Evolutionary conservation across 2,113 vertebrate species (phyloP).

Genomic region (Chaenocephalus aceratus): DNA sequence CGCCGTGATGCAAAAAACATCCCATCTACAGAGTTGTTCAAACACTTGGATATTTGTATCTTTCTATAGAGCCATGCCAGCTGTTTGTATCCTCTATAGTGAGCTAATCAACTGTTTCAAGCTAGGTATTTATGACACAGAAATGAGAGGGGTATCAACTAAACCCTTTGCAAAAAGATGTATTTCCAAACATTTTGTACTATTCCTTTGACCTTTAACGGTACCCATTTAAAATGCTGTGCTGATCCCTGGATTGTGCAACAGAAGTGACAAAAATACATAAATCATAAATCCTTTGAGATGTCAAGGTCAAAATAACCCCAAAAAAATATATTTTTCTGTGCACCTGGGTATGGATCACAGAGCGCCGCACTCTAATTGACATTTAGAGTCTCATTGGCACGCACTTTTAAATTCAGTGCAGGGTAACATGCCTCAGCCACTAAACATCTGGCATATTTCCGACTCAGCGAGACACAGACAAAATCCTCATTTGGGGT

Average conservation of each 20-base stretch:
- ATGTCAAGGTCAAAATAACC: conserved; percentile 57
- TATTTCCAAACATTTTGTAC: not conserved
- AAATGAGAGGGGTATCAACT: not conserved
- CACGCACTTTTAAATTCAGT: conserved; percentile 32
- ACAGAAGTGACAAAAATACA: conserved; percentile 9
- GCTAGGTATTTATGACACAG: not conserved
- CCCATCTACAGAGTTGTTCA: no score
- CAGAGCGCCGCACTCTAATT: conserved; percentile 42
- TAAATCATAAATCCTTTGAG: conserved; percentile 26
- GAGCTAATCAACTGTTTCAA: not conserved
- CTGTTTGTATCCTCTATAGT: not conserved
- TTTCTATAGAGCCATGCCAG: not conserved
- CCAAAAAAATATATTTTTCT: not conserved
- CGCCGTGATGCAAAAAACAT: no score
- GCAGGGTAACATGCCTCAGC: conserved; percentile 45
- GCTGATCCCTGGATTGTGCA: conserved; percentile 32
- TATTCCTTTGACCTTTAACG: conserved; percentile 11
- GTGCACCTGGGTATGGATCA: conserved; percentile 32
- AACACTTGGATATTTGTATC: not conserved
- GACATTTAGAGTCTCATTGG: conserved; percentile 40
- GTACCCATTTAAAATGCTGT: not conserved
- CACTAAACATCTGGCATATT: conserved; percentile 66
- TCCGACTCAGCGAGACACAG: conserved; percentile 57
- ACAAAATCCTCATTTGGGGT: conserved; percentile 52
- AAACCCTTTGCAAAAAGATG: not conserved